Evolutionary conservation across 2,888 invertebrate genomes (phyloP), one percentile per base, ranked within the genome.

Genomic region (Microplitis manilae): DNA sequence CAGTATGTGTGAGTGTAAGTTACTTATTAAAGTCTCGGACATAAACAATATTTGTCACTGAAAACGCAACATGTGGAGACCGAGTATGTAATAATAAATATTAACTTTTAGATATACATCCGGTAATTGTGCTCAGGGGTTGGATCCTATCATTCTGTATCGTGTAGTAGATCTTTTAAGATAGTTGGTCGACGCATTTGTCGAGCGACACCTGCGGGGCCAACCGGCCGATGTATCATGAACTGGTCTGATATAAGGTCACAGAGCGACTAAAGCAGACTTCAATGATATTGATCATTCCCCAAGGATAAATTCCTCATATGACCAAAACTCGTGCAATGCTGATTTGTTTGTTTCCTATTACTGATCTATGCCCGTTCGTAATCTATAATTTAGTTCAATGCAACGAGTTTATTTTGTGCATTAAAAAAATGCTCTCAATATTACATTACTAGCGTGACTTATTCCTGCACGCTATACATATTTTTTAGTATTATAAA

Each of bases 151-250:
- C 13, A 50, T 13, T 40, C 73, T 65, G 30, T 85, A 87, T 85
- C 84, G 85, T 85, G 85, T 85, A 85, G 87, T 86, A 87, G 87
- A 87, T 87, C 84, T 83, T 79, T 79, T 76, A 80, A 85, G 87
- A 87, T 83, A 87, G 83, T 77, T 69, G 78, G 81, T 80, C 76
- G 82, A 77, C 82, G 84, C 85, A 86, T 87, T 88, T 87, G 87
- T 88, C 83, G 83, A 74, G 84, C 83, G 86, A 87, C 87, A 88
- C 87, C 88, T 88, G 87, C 87, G 83, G 50, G 13, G 84, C 83
- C 84, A 82, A 83, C 75, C 61, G 70, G 61, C 59, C 76, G 20
- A 88, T 87, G 86, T 84, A 86, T 84, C 84, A 87, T 79, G 88
- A 88, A 89, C 87, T 88, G 89, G 89, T 20, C 50, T 64, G 40